phyloP scores from a whole-genome alignment of 2,888 invertebrate species.

The Callinectes sapidus region DNA sequence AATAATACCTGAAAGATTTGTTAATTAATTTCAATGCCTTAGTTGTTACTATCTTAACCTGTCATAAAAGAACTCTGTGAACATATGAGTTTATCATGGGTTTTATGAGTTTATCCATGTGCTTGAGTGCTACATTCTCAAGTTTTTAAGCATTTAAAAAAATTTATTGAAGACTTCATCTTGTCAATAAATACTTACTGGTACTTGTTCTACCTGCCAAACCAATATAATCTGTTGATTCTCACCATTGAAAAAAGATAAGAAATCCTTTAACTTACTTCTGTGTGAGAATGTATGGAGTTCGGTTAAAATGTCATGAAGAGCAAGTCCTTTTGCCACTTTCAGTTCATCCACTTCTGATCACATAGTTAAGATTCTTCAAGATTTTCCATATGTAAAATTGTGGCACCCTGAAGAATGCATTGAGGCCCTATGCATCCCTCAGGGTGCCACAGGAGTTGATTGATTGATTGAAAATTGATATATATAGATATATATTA shows the following conservation, averaged over 20 bases:
- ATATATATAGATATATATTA: no score
- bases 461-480: no score
- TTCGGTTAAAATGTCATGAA: slow-evolving; percentile 90
- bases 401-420: no score
- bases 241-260: neutral
- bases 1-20: no score
- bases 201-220: neutral
- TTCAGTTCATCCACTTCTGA: slow-evolving; percentile 83
- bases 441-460: no score
- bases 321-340: slow-evolving; percentile 90
- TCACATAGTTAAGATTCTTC: slow-evolving; percentile 46
- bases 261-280: slow-evolving; percentile 81
- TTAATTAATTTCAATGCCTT: neutral
- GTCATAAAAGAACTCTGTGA: no score
- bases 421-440: no score
- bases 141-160: neutral
- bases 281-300: slow-evolving; percentile 90
- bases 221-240: neutral
- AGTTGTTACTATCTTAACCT: no score
- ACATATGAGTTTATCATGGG: neutral
- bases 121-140: no score
- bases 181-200: neutral
- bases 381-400: no score
- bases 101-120: no score
- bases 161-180: no score